phyloP scores from a whole-genome alignment of 2,797 vertebrate genomes.

The Argyrosomus regius region DNA sequence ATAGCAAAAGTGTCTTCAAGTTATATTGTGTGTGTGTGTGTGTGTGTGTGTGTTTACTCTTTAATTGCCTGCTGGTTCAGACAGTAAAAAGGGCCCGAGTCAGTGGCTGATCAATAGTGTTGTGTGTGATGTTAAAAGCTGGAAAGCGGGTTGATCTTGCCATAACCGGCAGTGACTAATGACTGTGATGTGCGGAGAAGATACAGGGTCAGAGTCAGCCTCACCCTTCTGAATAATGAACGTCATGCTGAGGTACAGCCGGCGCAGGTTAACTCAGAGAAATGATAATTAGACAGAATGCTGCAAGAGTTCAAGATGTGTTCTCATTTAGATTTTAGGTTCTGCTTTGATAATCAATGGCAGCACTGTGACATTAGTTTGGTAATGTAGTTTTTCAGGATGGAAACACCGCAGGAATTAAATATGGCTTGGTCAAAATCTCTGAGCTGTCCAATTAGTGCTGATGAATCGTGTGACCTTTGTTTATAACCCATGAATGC shows the following conservation, averaged over 20 bases:
- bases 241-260: constrained; percentile 72
- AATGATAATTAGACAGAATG: constrained; percentile 76
- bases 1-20: constrained; percentile 82
- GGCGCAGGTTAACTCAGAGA: constrained; percentile 73
- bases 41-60: constrained; percentile 65
- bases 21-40: constrained; percentile 51
- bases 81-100: constrained; percentile 77
- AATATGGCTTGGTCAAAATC: constrained; percentile 7
- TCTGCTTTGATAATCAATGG: constrained; percentile 45
- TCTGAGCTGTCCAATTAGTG: neutral
- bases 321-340: constrained; percentile 42
- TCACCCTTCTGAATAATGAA: constrained; percentile 83
- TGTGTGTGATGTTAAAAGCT: constrained; percentile 44
- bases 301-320: constrained; percentile 26
- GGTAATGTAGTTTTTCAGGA: constrained; percentile 8
- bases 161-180: constrained; percentile 80
- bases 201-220: constrained; percentile 69
- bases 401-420: neutral
- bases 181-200: constrained; percentile 72
- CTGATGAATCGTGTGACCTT: neutral
- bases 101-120: constrained; percentile 73
- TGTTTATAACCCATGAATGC: neutral
- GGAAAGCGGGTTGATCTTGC: constrained; percentile 42
- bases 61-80: constrained; percentile 82
- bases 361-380: neutral